A percentile compares a stretch with the other conserved stretches of the same genome.
Evolutionary conservation across 2,113 vertebrate species (phyloP).

Genomic region (Dolichotis patagonum): DNA sequence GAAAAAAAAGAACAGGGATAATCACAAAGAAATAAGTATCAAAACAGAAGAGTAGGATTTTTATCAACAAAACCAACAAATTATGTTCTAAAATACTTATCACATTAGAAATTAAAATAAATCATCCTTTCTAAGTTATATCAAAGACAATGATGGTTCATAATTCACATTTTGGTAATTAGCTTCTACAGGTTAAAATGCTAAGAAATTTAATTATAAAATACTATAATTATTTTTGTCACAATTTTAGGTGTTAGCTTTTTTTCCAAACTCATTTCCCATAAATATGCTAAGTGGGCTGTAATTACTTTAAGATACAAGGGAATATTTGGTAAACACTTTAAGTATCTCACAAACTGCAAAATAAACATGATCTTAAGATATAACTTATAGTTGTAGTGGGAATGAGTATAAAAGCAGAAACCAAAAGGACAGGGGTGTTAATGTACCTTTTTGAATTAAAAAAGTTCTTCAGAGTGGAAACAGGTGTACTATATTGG

Average conservation of each 20-base stretch:
- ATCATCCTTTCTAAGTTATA: slow-evolving; percentile 46
- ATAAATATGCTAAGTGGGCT: neutral
- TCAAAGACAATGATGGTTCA: slow-evolving; percentile 16
- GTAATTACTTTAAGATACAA: slow-evolving; percentile 48
- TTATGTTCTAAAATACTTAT: slow-evolving; percentile 8
- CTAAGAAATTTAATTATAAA: slow-evolving; percentile 41
- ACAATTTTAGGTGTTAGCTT: neutral
- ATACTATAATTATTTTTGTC: neutral
- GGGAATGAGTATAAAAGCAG: neutral
- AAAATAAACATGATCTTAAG: slow-evolving; percentile 41
- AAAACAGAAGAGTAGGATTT: neutral
- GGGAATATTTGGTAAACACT: slow-evolving; percentile 40
- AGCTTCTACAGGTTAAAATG: neutral
- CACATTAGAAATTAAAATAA: slow-evolving; percentile 21
- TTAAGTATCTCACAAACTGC: neutral
- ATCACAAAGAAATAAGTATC: neutral
- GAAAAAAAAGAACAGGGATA: neutral
- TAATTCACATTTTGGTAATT: slow-evolving; percentile 13
- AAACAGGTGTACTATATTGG: slow-evolving; percentile 1
- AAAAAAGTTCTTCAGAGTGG: slow-evolving; percentile 13
- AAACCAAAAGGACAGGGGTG: neutral
- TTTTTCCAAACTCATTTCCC: slow-evolving; percentile 4
- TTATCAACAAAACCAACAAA: slow-evolving; percentile 42
- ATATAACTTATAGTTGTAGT: neutral
- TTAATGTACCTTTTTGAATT: neutral